Evolutionary conservation across 2,888 invertebrate genomes (phyloP).

Genomic region (Harpalus rufipes): DNA sequence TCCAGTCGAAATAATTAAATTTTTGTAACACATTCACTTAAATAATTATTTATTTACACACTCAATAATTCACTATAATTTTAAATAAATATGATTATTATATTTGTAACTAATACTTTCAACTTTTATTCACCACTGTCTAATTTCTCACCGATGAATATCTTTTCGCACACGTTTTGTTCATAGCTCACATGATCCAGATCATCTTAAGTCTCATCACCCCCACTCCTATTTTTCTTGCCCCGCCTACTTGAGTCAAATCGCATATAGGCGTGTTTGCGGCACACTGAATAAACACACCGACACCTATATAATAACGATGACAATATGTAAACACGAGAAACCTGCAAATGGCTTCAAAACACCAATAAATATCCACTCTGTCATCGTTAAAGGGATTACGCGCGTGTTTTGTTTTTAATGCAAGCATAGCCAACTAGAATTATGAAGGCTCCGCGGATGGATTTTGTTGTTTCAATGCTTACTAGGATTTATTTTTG

Average conservation of each 20-base stretch:
- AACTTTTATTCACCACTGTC: not conserved
- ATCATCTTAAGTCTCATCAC: conserved; percentile 53
- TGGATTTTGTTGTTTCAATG: conserved; percentile 61
- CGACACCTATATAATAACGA: conserved; percentile 72
- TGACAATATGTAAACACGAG: conserved; percentile 76
- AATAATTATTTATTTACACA: too few species aligned
- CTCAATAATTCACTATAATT: too few species aligned
- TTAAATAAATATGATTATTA: too few species aligned
- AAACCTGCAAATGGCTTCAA: conserved; percentile 58
- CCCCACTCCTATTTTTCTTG: conserved; percentile 8
- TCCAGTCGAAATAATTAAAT: too few species aligned
- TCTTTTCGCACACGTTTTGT: conserved; percentile 36
- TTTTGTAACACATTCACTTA: too few species aligned
- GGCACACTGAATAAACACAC: conserved; percentile 61
- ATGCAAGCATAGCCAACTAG: conserved; percentile 37
- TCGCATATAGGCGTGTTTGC: conserved; percentile 17
- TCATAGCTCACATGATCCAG: conserved; percentile 45
- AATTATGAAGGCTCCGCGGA: conserved; percentile 51
- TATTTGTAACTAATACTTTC: too few species aligned
- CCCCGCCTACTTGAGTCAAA: conserved; percentile 59
- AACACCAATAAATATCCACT: conserved; percentile 51
- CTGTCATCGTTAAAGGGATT: conserved; percentile 76
- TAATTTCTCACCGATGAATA: conserved; percentile 6
- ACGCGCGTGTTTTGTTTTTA: conserved; percentile 73
- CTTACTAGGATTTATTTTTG: conserved; percentile 53